phyloP scores from a whole-genome alignment of 1,140 invertebrate species.

The Drusus annulatus region DNA sequence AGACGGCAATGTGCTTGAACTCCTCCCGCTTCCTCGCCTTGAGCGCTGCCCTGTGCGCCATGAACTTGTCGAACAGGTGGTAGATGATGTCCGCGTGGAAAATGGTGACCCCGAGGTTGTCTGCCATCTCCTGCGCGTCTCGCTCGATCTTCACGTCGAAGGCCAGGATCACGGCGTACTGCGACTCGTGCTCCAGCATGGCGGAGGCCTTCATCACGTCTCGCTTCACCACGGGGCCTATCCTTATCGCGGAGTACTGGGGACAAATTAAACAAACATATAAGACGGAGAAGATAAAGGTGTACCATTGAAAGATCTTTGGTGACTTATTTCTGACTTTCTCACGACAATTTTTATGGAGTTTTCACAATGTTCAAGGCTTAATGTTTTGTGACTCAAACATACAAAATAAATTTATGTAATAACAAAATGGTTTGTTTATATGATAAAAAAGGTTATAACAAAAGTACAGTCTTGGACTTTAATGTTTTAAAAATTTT shows the following conservation, averaged over 20 bases:
- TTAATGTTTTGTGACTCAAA: no score
- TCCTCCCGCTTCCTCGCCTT: conserved; percentile 94
- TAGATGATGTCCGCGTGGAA: conserved; percentile 99
- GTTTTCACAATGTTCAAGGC: no score
- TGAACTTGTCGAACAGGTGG: conserved; percentile 99
- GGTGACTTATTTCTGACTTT: no score
- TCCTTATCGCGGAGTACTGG: conserved; percentile 98
- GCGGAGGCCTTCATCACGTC: conserved; percentile 99
- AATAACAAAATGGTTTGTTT: no score
- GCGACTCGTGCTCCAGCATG: conserved; percentile 98
- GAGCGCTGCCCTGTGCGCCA: conserved; percentile 94
- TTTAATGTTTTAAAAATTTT: no score
- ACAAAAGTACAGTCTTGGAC: no score
- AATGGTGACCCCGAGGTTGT: conserved; percentile 94
- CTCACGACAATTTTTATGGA: no score
- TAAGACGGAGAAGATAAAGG: no score
- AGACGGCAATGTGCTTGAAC: conserved; percentile 96
- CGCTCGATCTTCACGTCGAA: conserved; percentile 99
- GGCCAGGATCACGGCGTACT: conserved; percentile 98
- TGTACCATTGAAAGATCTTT: no score
- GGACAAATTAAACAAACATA: conserved; percentile 66
- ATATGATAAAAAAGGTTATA: no score
- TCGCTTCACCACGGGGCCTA: conserved; percentile 99
- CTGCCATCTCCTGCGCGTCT: conserved; percentile 98
- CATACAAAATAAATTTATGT: no score